Conservation (phyloP, 2,888 invertebrate species). For the Temnothorax ravouxi region DNA sequence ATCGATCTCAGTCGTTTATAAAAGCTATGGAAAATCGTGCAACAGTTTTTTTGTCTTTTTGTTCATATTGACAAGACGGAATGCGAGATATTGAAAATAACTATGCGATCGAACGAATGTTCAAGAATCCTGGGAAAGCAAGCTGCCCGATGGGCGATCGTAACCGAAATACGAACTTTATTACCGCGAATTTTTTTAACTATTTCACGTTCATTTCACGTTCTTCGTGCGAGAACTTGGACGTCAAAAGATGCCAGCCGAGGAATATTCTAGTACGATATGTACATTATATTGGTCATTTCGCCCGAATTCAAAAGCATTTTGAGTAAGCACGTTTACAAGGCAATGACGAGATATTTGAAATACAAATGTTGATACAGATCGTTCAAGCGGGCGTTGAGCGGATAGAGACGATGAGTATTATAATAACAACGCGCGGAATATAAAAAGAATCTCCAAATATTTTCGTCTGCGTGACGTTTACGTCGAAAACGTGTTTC, state of each 20-base stretch:
- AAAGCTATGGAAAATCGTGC: slow-evolving; percentile 13
- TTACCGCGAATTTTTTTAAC: neutral
- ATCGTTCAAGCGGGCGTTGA: slow-evolving; percentile 36
- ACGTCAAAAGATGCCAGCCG: slow-evolving; percentile 2
- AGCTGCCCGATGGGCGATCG: slow-evolving; percentile 18
- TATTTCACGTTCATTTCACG: neutral
- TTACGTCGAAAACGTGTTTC: neutral
- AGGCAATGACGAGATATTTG: slow-evolving; percentile 12
- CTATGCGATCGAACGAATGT: slow-evolving; percentile 11
- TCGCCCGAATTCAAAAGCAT: slow-evolving; percentile 26
- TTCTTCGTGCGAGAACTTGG: slow-evolving; percentile 21
- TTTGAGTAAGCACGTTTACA: slow-evolving; percentile 16
- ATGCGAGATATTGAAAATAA: slow-evolving; percentile 29
- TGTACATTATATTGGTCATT: slow-evolving; percentile 40
- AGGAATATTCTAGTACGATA: slow-evolving; percentile 19
- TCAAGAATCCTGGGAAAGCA: slow-evolving; percentile 12
- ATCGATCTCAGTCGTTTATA: slow-evolving; percentile 2
- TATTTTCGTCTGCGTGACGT: neutral
- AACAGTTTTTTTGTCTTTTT: slow-evolving; percentile 15
- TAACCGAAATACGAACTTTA: slow-evolving; percentile 25
- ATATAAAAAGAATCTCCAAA: neutral
- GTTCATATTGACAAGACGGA: slow-evolving; percentile 22
- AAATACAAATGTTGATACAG: slow-evolving; percentile 6
- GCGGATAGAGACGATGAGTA: slow-evolving; percentile 13
- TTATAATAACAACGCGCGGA: neutral